These are phyloP conservation scores for Gnatocerus cornutus DNA, from an alignment of 2,888 invertebrate genomes.

Conservation along the genomic window DNA sequence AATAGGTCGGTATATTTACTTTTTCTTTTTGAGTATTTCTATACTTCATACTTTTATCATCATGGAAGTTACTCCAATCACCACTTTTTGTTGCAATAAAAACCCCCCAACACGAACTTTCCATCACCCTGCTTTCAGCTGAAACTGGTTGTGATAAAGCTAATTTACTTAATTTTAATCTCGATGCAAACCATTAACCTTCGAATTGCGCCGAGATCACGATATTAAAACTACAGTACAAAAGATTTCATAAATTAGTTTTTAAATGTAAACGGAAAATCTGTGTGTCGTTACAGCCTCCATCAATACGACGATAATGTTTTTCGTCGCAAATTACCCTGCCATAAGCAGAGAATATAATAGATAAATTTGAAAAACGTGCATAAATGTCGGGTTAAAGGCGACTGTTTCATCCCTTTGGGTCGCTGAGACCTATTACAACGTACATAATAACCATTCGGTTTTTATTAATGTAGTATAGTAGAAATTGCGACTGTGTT, in stretches of 20 bases:
- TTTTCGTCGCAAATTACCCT: conserved; percentile 26
- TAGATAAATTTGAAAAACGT: conserved; percentile 34
- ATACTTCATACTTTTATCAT: no score
- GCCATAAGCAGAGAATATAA: conserved; percentile 33
- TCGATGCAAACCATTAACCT: conserved; percentile 5
- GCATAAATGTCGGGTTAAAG: conserved; percentile 26
- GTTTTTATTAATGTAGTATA: conserved; percentile 24
- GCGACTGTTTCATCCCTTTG: conserved; percentile 1
- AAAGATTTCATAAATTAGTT: conserved; percentile 16
- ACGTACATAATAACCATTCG: conserved; percentile 16
- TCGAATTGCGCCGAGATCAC: conserved; percentile 9
- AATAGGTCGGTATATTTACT: no score
- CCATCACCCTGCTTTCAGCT: background rate
- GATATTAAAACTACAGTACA: conserved; percentile 17
- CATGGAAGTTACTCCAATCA: no score
- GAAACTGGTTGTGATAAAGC: background rate
- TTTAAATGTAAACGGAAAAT: conserved; percentile 6
- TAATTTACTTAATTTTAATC: conserved; percentile 12
- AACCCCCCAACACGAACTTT: background rate
- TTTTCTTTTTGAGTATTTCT: no score
- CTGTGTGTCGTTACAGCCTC: background rate
- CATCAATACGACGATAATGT: conserved; percentile 26
- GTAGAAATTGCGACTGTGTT: conserved; percentile 11
- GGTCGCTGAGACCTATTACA: conserved; percentile 10
- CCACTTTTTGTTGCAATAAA: no score